Evolutionary conservation across 2,113 vertebrate species (phyloP).

Genomic region (Casuarius casuarius): DNA sequence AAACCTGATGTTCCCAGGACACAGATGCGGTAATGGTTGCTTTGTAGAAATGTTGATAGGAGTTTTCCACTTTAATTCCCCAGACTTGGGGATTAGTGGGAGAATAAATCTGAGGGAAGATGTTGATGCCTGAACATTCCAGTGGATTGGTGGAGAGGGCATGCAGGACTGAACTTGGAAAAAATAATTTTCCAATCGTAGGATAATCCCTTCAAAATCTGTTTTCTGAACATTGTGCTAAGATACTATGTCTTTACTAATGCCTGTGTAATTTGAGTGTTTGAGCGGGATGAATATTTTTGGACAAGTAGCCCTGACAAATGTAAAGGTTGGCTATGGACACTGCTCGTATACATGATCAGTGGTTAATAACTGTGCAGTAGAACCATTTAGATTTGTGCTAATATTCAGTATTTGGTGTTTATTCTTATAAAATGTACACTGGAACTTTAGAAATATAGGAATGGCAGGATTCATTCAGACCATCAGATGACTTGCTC

Average conservation of each 20-base stretch:
- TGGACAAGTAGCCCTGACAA: rapidly evolving
- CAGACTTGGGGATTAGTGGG: rapidly evolving
- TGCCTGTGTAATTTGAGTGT: background rate
- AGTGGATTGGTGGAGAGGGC: background rate
- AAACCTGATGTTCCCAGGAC: background rate
- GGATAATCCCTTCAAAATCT: slow-evolving; percentile 38
- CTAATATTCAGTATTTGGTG: background rate
- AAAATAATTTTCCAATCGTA: slow-evolving; percentile 14
- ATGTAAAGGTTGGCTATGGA: background rate
- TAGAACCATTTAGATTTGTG: background rate
- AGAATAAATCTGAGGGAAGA: background rate
- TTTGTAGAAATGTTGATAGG: background rate
- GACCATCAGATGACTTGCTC: background rate
- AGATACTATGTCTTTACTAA: background rate
- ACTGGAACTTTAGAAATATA: background rate
- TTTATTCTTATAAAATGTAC: background rate
- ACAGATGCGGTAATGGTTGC: background rate
- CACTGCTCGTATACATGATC: rapidly evolving
- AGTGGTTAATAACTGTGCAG: background rate
- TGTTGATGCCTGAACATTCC: background rate
- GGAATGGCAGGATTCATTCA: background rate
- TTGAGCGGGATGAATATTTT: background rate
- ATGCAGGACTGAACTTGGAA: background rate
- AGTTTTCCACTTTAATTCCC: background rate
- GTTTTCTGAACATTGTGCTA: background rate